Base-by-base conservation (phyloP, 2,113 vertebrate species). In the Mesoclemmys tuberculata region DNA sequence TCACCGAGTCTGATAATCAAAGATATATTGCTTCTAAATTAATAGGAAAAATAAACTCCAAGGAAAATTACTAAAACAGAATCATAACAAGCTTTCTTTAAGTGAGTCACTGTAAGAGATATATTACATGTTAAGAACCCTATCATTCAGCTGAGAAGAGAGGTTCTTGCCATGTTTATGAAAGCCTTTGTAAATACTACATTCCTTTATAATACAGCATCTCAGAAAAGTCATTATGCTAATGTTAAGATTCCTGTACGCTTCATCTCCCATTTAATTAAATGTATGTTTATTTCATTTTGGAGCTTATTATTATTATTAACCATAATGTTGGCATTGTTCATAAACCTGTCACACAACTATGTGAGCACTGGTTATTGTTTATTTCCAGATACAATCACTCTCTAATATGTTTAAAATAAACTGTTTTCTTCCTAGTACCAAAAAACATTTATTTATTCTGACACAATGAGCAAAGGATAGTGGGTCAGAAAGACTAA, bases 61-160 rank as follows among this genome's bases (percentile, higher is more conserved):
- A 94, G 77, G 91, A 84, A 90, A 94, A 90, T 93, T 77, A 82
- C 29, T 52, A 85, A 71, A 94, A 77, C 80, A 87, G 7, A 29
- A 90, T 9, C 74, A 77, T 92, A 97, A 87, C 90, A 79, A 54
- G 93, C 41, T 95, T 56, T 44, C 58, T 93, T 93, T 54, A 95
- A 96, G 93, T 64, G 14, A 79, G 80, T 55, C 88, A 21, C 3
- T 5, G 77, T 92, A 83, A 61, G 51, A 88, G 90, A 90, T 56
- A 93, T 94, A 94, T 86, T 79, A 54, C 85, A 88, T 92, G 74
- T 52, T 94, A 97, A 97, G 97, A 96, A 93, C 80, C 64, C 71
- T 93, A 94, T 96, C 94, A 94, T 95, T 97, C 95, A 96, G 74
- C 31, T 18, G 48, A 84, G n/a, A 87, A 94, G 88, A 90, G 3